These are phyloP conservation scores for Centropus bengalensis DNA, from an alignment of 2,113 vertebrate genomes.

Conservation along the genomic window DNA sequence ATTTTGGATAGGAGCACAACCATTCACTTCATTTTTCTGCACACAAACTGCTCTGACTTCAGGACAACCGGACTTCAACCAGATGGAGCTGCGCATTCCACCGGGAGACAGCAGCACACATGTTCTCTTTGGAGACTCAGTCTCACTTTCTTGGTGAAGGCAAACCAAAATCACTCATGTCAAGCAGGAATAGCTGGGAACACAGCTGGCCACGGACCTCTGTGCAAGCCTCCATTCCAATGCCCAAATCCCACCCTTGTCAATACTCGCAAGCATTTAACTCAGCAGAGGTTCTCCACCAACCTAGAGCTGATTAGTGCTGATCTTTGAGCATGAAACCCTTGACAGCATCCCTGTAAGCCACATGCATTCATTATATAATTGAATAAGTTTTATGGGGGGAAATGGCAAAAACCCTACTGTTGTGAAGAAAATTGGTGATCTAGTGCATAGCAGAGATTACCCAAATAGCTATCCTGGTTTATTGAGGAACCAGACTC, in stretches of 20 bases:
- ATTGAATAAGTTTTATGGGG: slow-evolving; percentile 18
- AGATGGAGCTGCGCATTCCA: neutral
- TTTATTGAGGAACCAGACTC: slow-evolving; percentile 21
- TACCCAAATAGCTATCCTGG: neutral
- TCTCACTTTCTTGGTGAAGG: neutral
- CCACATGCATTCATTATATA: neutral
- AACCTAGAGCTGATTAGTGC: neutral
- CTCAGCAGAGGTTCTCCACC: neutral
- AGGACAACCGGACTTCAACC: neutral
- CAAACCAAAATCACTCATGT: neutral
- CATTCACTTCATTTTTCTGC: neutral
- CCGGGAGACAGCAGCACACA: accelerated
- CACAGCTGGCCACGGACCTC: neutral
- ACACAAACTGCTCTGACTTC: neutral
- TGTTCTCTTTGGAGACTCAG: neutral
- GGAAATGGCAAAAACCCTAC: slow-evolving; percentile 3
- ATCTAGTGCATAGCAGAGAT: neutral
- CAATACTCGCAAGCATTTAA: slow-evolving; percentile 34
- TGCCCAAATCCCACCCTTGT: neutral
- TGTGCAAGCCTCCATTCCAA: neutral
- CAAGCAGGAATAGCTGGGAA: neutral
- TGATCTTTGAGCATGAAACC: slow-evolving; percentile 25
- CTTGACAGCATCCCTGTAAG: slow-evolving; percentile 2
- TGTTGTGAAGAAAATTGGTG: slow-evolving; percentile 8
- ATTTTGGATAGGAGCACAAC: neutral